Base-by-base conservation (phyloP, 2,113 vertebrate species). In the Platichthys flesus region DNA sequence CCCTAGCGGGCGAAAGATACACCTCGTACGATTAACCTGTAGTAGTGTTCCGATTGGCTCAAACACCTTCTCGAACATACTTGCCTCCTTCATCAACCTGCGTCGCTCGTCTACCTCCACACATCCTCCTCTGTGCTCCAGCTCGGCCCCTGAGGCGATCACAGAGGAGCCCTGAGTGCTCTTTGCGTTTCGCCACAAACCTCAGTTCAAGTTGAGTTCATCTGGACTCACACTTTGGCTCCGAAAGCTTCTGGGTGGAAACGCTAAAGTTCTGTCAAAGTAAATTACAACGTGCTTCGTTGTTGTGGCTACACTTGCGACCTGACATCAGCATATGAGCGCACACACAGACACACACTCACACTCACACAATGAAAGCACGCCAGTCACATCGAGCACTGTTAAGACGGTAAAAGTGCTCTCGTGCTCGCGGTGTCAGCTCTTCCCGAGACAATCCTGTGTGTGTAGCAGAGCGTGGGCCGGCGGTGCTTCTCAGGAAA, bases 191-290 rank as follows among this genome's bases (percentile, higher is more conserved):
- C 18, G 35, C 23, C 56, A 71, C 69, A 65, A 62, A 70, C 23
- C 16, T 9, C 56, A 62, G 40, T 68, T 72, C 60, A 76, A 56
- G 65, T 31, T 0, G 31, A 80, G 63, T 74, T 69, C 73, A 63
- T 54, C 26, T 35, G 40, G 55, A 57, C 47, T 0, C 62, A 71
- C 14, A 55, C 64, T 65, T 20, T 16, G 26, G 37, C 18, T 68
- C 3, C 37, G 45, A 23, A 69, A 66, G 18, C 9, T 4, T 58
- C 60, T 72, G 37, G 52, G 16, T 60, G 18, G 20, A 74, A 62
- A 42, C 64, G 58, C 52, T 74, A 23, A 65, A 78, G 64, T 69
- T 60, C 26, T 63, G 64, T 84, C 49, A 54, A 21, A 72, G 67
- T 57, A 26, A 42, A 72, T 64, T 78, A 40, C 10, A 67, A 60